Evolutionary conservation across 2,888 invertebrate species (phyloP), one percentile per base, ranked within the genome.

Genomic region (Crossocerus cetratus): DNA sequence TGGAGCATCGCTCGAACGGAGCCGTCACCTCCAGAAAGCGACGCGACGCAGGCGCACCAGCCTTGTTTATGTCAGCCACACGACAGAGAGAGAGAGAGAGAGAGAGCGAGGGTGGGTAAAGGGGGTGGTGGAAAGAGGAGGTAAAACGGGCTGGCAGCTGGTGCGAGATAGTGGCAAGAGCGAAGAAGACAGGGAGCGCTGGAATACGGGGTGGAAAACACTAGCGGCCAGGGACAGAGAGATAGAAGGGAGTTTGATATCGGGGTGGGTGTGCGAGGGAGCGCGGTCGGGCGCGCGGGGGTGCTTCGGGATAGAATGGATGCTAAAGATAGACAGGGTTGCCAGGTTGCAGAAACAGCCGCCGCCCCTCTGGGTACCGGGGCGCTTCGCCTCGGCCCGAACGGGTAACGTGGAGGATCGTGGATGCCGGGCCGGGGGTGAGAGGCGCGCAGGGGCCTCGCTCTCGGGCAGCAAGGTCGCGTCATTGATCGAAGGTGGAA

Each of bases 281-380:
- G 67, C 56, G 45, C 45, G 59, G 57, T 65, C 56, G 57, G 62
- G 61, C 65, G 61, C 64, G 70, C 65, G 67, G 62, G 78, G 62
- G 74, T 71, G 73, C 32, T 32, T 32, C 32, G 32, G 75, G 67
- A 78, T 77, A 77, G 82, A 86, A 84, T 77, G 83, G 82, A 85
- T 86, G 88, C 88, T 90, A 90, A 90, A 89, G 89, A 89, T 89
- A 89, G 89, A 88, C 86, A 88, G 89, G 86, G 89, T 89, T 89
- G 88, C 90, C 88, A 87, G 89, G 88, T 88, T 89, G 89, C 89
- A 89, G 88, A 88, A 87, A 88, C 89, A 89, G 89, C 89, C 89
- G 87, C 89, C 89, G 89, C 89, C 89, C 89, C 88, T 89, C 87
- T 86, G 87, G 88, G 87, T 85, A 80, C 85, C 81, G 85, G 86